A percentile compares a stretch with the other conserved stretches of the same genome.
Conservation (phyloP, 2,888 invertebrate species). For the Belgica antarctica region DNA sequence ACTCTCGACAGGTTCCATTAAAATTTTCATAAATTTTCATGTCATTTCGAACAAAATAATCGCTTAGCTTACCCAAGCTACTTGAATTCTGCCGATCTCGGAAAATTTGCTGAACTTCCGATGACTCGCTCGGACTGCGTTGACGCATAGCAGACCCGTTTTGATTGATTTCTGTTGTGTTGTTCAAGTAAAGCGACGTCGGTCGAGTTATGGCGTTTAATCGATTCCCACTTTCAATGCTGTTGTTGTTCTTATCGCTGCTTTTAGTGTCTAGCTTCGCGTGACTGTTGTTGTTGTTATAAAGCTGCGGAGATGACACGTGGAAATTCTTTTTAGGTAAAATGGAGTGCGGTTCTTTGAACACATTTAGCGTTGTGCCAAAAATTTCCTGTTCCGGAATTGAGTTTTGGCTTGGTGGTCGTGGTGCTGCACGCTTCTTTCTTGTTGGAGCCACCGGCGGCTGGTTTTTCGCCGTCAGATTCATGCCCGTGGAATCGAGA, state of each 20-base stretch:
- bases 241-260: slow-evolving; percentile 33
- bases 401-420: slow-evolving; percentile 53
- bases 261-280: background rate
- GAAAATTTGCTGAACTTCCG: slow-evolving; percentile 34
- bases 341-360: slow-evolving; percentile 45
- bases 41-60: too few relatives aligned
- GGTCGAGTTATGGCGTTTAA: slow-evolving; percentile 41
- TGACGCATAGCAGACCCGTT: slow-evolving; percentile 30
- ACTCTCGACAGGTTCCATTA: too few relatives aligned
- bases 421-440: slow-evolving; percentile 53
- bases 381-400: slow-evolving; percentile 50
- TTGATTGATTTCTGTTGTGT: slow-evolving; percentile 4
- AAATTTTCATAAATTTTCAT: too few relatives aligned
- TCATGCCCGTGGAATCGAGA: slow-evolving; percentile 55
- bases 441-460: slow-evolving; percentile 50
- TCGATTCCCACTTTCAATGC: background rate
- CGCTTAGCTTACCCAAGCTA: slow-evolving; percentile 37
- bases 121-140: slow-evolving; percentile 44
- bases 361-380: slow-evolving; percentile 44
- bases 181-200: slow-evolving; percentile 25
- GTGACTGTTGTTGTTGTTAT: slow-evolving; percentile 11
- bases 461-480: slow-evolving; percentile 48
- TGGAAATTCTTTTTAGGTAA: slow-evolving; percentile 50
- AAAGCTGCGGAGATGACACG: slow-evolving; percentile 53
- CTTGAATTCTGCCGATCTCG: slow-evolving; percentile 24